These are phyloP conservation scores for Thereva nobilitata DNA, from an alignment of 2,888 invertebrate species.

Conservation along the genomic window DNA sequence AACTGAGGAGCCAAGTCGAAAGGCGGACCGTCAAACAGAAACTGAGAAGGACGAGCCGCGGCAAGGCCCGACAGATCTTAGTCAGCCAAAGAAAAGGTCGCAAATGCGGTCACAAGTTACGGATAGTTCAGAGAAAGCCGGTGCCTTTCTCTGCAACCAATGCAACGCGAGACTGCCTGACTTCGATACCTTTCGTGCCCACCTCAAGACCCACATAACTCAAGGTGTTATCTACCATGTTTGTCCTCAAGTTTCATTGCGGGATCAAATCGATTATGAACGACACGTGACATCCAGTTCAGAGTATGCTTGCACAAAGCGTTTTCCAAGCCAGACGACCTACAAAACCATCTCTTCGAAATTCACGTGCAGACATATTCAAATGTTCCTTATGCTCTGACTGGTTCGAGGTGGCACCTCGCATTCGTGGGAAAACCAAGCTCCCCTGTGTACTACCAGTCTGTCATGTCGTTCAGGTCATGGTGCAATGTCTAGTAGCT, in stretches of 20 bases:
- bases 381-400: slow-evolving; percentile 88
- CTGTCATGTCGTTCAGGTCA: no score
- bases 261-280: slow-evolving; percentile 74
- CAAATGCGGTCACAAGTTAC: slow-evolving; percentile 45
- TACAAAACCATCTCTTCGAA: slow-evolving; percentile 87
- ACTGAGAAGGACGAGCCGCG: slow-evolving; percentile 48
- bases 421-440: no score
- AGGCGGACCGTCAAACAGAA: slow-evolving; percentile 35
- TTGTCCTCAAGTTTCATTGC: slow-evolving; percentile 62
- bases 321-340: slow-evolving; percentile 79
- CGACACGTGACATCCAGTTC: slow-evolving; percentile 78
- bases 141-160: slow-evolving; percentile 76
- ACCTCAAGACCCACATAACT: slow-evolving; percentile 75
- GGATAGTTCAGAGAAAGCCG: slow-evolving; percentile 60
- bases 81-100: slow-evolving; percentile 53
- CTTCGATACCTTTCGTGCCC: slow-evolving; percentile 83
- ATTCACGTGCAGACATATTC: slow-evolving; percentile 84
- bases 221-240: slow-evolving; percentile 55
- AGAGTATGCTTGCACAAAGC: slow-evolving; percentile 81
- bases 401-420: slow-evolving; percentile 86
- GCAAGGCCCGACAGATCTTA: slow-evolving; percentile 54
- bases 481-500: no score
- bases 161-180: slow-evolving; percentile 82
- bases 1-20: slow-evolving; percentile 46
- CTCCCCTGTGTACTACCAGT: no score